Percentiles rank a stretch among this genome's conserved stretches.
Evolutionary conservation across 1,140 invertebrate species (phyloP).

Genomic region (Megathymus violae): DNA sequence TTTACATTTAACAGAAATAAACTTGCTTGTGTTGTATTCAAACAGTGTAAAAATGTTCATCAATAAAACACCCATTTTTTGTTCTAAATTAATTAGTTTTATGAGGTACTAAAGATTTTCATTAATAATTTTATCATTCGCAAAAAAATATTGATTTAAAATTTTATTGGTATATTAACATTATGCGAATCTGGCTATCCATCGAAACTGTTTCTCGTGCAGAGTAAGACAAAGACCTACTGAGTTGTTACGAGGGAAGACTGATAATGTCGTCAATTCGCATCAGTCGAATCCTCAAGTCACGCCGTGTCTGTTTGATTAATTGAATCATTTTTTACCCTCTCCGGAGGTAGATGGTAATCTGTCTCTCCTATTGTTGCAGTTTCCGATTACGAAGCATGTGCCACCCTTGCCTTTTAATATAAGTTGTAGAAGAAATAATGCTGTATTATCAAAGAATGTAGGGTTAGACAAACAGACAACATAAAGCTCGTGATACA

Average conservation of each 20-base stretch:
- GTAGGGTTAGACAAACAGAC: neutral
- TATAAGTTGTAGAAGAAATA: neutral
- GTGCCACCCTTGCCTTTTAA: slow-evolving; percentile 22
- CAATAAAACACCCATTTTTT: no score
- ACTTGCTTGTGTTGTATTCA: no score
- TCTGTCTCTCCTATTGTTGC: slow-evolving; percentile 49
- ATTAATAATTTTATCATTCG: no score
- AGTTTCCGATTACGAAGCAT: slow-evolving; percentile 34
- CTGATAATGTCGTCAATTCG: slow-evolving; percentile 77
- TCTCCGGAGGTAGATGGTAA: slow-evolving; percentile 43
- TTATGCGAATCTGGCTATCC: no score
- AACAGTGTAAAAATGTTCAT: no score
- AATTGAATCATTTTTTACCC: slow-evolving; percentile 76
- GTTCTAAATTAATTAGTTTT: no score
- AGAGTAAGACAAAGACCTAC: slow-evolving; percentile 32
- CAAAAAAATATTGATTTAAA: no score
- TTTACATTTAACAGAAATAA: no score
- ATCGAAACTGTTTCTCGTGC: neutral
- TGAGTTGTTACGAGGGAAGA: slow-evolving; percentile 72
- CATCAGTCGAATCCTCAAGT: slow-evolving; percentile 65
- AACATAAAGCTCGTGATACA: neutral
- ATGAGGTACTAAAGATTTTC: no score
- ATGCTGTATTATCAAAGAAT: neutral
- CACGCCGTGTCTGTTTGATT: slow-evolving; percentile 77
- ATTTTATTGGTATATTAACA: no score